These are phyloP conservation scores for Poeciliopsis retropinna DNA, from an alignment of 2,113 vertebrate genomes.

Conservation along the genomic window DNA sequence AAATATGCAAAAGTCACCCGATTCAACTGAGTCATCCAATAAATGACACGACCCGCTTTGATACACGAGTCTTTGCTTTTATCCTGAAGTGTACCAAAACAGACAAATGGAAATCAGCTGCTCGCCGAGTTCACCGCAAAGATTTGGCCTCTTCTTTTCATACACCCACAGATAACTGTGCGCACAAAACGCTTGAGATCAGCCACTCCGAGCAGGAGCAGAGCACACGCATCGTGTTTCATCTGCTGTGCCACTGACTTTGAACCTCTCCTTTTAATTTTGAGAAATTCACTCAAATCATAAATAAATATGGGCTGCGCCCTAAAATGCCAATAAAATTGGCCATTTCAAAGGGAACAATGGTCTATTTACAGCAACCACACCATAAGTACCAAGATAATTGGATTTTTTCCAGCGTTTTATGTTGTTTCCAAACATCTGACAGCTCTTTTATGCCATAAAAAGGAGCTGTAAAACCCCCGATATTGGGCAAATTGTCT, in stretches of 20 bases:
- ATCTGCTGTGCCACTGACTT: conserved; percentile 8
- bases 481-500: conserved; percentile 43
- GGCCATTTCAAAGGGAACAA: conserved; percentile 45
- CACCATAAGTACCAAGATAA: conserved; percentile 30
- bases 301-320: conserved; percentile 25
- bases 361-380: conserved; percentile 41
- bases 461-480: conserved; percentile 33
- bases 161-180: conserved; percentile 38
- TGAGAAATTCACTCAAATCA: conserved; percentile 32
- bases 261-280: conserved; percentile 28
- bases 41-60: background rate
- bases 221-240: conserved; percentile 11
- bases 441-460: conserved; percentile 33
- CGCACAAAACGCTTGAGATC: conserved; percentile 35
- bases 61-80: background rate
- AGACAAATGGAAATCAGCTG: conserved; percentile 27
- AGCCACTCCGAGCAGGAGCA: background rate
- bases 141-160: conserved; percentile 51
- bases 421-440: conserved; percentile 37
- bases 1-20: conserved; percentile 14
- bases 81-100: conserved; percentile 5
- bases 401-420: conserved; percentile 33
- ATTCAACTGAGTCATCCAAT: conserved; percentile 12
- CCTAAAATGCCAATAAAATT: conserved; percentile 34
- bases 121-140: conserved; percentile 19